Evolutionary conservation across 2,113 vertebrate genomes (phyloP).

Genomic region (Lagopus leucura): DNA sequence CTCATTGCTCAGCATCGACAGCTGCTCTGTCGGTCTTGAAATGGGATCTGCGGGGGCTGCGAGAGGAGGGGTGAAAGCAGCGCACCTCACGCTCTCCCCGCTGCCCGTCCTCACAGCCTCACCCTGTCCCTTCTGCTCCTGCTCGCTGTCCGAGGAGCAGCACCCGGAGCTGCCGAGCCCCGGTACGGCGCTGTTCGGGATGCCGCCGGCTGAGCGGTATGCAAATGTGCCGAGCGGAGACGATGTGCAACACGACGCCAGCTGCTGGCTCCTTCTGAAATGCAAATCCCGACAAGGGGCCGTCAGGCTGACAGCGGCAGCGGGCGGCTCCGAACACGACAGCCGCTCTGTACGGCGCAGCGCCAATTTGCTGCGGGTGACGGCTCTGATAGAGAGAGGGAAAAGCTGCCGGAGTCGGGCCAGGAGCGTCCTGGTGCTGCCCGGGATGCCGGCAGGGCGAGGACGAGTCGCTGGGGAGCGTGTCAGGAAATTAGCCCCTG

Average conservation of each 20-base stretch:
- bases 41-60: not conserved
- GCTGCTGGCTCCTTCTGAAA: constrained; percentile 1
- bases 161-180: no score
- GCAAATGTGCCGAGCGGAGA: not conserved
- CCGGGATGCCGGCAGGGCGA: not conserved
- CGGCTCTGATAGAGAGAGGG: not conserved
- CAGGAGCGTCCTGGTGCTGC: rapidly evolving
- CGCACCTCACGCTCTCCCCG: not conserved
- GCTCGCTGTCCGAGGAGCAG: not conserved
- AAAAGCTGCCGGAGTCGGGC: not conserved
- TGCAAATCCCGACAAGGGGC: not conserved
- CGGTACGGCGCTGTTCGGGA: no score
- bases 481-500: no score
- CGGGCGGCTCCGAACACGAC: not conserved
- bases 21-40: not conserved
- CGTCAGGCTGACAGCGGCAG: not conserved
- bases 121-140: rapidly evolving
- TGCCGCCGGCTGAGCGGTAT: not conserved
- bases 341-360: not conserved
- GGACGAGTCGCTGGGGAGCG: not conserved
- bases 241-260: not conserved
- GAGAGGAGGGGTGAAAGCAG: not conserved
- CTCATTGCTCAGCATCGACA: not conserved
- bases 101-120: not conserved
- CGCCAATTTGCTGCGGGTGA: not conserved